These are phyloP conservation scores for Vulpes vulpes DNA, from an alignment of 2,113 vertebrate genomes.

Conservation along the genomic window DNA sequence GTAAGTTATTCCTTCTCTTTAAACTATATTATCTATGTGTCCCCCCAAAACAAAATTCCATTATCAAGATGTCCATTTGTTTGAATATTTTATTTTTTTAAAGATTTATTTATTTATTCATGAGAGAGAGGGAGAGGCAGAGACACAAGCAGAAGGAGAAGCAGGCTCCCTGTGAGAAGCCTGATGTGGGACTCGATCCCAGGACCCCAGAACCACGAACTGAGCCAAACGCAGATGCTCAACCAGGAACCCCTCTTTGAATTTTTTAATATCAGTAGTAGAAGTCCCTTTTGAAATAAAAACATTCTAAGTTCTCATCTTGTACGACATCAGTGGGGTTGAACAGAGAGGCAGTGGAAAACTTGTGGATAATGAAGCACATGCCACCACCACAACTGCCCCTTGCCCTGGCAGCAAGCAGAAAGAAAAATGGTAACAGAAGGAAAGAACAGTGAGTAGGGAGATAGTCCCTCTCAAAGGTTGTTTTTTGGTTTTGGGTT, in stretches of 20 bases:
- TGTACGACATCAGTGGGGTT: not conserved
- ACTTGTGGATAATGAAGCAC: not conserved
- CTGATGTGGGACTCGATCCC: too few species aligned
- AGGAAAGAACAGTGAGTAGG: not conserved
- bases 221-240: too few species aligned
- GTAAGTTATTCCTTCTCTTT: not conserved
- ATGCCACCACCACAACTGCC: not conserved
- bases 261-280: not conserved
- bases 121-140: too few species aligned
- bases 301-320: not conserved
- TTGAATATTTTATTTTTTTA: not conserved
- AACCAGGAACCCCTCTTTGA: not conserved
- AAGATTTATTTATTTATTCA: too few species aligned
- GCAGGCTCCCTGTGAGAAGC: too few species aligned
- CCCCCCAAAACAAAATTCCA: not conserved
- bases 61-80: not conserved
- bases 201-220: too few species aligned
- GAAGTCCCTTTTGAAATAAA: slow-evolving; percentile 6
- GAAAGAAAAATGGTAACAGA: not conserved
- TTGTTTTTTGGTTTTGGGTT: not conserved
- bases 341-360: not conserved
- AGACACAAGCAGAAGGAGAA: too few species aligned
- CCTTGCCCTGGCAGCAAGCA: not conserved
- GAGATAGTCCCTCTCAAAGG: not conserved
- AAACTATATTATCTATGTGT: not conserved